Evolutionary conservation across 2,888 invertebrate genomes (phyloP).

Genomic region (Tupiocoris notatus): DNA sequence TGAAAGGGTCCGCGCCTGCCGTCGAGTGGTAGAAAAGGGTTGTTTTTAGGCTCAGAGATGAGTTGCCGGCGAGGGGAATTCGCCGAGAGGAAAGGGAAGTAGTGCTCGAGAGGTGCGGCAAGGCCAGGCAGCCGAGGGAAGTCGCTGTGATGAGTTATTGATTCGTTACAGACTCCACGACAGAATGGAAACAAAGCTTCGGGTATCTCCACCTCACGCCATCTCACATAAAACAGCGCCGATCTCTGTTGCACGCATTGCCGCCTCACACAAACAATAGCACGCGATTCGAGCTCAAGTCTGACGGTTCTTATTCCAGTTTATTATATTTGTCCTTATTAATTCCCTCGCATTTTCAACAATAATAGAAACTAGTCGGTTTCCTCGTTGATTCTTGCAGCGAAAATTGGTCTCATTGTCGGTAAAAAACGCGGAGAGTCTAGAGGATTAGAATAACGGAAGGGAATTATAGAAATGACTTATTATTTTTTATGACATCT

Average conservation of each 20-base stretch:
- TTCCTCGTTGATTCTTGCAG: too few species aligned
- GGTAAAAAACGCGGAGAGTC: too few species aligned
- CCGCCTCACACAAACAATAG: background rate
- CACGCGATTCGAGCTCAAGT: too few species aligned
- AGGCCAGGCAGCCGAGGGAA: background rate
- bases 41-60: background rate
- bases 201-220: background rate
- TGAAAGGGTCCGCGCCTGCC: background rate
- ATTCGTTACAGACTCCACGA: constrained; percentile 33
- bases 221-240: background rate
- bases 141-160: constrained; percentile 35
- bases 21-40: background rate
- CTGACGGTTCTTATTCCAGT: too few species aligned
- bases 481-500: too few species aligned
- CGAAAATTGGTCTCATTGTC: too few species aligned
- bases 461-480: too few species aligned
- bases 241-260: background rate
- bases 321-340: too few species aligned
- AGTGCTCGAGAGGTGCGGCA: background rate
- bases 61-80: background rate
- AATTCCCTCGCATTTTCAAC: too few species aligned
- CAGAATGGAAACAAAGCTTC: constrained; percentile 4
- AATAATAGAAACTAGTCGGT: too few species aligned
- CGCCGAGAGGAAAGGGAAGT: background rate
- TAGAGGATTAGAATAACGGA: too few species aligned